A percentile compares a stretch with the other conserved stretches of the same genome.
These are phyloP conservation scores for Pardalotus punctatus DNA, from an alignment of 2,113 vertebrate genomes.

Conservation along the genomic window DNA sequence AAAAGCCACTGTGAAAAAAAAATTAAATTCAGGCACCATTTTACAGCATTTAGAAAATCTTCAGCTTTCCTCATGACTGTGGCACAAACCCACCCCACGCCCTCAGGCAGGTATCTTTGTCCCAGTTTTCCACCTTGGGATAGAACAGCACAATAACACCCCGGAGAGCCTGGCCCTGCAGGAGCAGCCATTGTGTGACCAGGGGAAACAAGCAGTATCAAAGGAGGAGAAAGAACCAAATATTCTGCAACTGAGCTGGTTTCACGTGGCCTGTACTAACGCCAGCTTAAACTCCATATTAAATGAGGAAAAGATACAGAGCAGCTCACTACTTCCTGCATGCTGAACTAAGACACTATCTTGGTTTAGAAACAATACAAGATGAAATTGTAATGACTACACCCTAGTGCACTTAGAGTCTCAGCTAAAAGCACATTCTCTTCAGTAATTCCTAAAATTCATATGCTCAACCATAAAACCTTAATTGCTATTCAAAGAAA, in stretches of 20 bases:
- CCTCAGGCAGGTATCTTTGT: neutral
- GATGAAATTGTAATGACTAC: neutral
- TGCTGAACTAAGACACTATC: neutral
- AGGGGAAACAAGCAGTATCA: neutral
- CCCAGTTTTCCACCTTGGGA: neutral
- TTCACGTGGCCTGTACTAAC: accelerated
- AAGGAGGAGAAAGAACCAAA: neutral
- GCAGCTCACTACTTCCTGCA: neutral
- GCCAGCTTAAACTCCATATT: neutral
- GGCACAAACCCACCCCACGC: neutral
- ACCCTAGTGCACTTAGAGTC: neutral
- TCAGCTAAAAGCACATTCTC: neutral
- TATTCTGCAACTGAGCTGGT: neutral
- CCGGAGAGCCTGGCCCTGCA: neutral
- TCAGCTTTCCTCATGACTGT: neutral
- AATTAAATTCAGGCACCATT: neutral
- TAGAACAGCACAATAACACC: neutral
- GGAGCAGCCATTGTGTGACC: accelerated
- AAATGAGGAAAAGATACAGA: neutral
- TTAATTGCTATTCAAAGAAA: neutral
- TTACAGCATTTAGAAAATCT: neutral
- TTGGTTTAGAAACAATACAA: neutral
- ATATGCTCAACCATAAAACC: neutral
- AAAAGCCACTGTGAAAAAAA: neutral
- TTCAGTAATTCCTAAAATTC: neutral